These are phyloP conservation scores for Rhinopithecus roxellana DNA, from an alignment of 2,113 vertebrate genomes.

Conservation along the genomic window DNA sequence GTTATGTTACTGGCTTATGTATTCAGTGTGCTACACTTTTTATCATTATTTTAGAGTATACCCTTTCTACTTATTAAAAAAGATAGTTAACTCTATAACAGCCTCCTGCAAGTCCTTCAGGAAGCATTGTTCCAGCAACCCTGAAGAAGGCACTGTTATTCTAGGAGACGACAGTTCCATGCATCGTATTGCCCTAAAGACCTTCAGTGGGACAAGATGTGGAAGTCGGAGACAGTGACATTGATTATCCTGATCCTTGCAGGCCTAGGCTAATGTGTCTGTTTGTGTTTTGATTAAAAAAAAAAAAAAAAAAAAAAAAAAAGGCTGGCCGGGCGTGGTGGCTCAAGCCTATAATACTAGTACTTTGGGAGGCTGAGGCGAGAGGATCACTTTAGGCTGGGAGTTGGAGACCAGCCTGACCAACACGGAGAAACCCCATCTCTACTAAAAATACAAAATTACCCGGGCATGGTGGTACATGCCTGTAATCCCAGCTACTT, in stretches of 20 bases:
- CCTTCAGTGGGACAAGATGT: not conserved
- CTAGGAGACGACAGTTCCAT: not conserved
- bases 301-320: no score
- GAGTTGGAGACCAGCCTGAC: no score
- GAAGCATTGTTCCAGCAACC: not conserved
- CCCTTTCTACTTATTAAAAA: not conserved
- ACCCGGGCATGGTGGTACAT: no score
- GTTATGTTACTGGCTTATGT: not conserved
- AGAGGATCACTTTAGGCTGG: no score
- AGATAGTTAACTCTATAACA: not conserved
- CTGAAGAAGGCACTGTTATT: not conserved
- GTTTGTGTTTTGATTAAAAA: not conserved
- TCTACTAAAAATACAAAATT: no score
- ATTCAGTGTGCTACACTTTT: not conserved
- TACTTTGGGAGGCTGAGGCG: no score
- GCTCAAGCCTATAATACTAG: no score
- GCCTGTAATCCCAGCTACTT: no score
- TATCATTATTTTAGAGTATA: not conserved
- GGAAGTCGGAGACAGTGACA: not conserved
- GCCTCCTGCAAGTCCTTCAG: not conserved
- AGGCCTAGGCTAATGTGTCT: not conserved
- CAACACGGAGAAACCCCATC: no score
- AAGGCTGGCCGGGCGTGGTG: accelerated
- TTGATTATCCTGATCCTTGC: not conserved
- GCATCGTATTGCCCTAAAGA: not conserved